Evolutionary conservation across 2,113 vertebrate genomes (phyloP).

Genomic region (Takifugu flavidus): DNA sequence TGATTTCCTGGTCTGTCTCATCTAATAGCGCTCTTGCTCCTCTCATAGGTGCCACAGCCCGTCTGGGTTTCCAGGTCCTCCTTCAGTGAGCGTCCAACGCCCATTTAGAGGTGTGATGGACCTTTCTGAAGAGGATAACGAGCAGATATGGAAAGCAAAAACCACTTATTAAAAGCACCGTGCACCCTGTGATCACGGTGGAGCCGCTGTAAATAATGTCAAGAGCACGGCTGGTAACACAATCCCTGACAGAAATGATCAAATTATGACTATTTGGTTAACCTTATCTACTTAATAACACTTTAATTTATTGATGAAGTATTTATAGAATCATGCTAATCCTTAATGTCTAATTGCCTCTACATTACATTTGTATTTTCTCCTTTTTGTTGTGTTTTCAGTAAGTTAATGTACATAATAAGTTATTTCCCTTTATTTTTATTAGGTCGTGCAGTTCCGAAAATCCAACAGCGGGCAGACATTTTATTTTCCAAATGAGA

Average conservation of each 20-base stretch:
- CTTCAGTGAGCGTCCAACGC: no score
- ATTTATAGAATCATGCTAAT: no score
- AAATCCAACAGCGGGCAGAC: not conserved
- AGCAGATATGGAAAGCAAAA: slow-evolving; percentile 77
- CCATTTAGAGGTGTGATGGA: slow-evolving; percentile 28
- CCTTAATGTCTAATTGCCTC: no score
- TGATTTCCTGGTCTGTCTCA: slow-evolving; percentile 50
- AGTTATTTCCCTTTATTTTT: no score
- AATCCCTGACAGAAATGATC: slow-evolving; percentile 11
- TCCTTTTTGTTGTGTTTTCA: not conserved
- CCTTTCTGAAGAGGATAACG: slow-evolving; percentile 83
- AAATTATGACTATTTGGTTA: slow-evolving; percentile 1
- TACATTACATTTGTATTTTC: not conserved
- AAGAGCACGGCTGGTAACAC: slow-evolving; percentile 54
- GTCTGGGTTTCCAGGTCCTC: slow-evolving; percentile 52
- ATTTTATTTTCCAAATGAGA: not conserved
- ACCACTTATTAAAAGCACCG: slow-evolving; percentile 78
- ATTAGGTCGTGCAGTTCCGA: no score
- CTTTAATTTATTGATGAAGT: no score
- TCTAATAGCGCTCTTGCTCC: slow-evolving; percentile 55
- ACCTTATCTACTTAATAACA: no score
- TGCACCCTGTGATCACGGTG: slow-evolving; percentile 74
- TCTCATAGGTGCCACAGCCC: slow-evolving; percentile 38
- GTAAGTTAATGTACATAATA: no score
- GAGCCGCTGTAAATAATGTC: slow-evolving; percentile 76